Base-by-base conservation (phyloP, 2,113 vertebrate species). In the Pyxicephalus adspersus region DNA sequence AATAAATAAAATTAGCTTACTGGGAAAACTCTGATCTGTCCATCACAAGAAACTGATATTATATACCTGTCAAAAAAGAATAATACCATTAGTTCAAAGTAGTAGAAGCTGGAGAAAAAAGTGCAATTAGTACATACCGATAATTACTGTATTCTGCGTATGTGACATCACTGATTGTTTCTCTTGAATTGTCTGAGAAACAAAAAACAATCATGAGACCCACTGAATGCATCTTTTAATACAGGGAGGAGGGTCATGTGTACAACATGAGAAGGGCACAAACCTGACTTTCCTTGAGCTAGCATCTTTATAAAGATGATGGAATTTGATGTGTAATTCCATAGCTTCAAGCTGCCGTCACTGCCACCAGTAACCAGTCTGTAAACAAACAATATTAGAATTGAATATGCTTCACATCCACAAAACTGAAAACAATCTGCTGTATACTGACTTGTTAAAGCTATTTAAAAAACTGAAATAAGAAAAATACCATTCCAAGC, bases 261-360 rank as follows among this genome's bases (percentile, higher is more conserved):
- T 3, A 63, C 8, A 63, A 15, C 25, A 16, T 2, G 15, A 34
- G 16, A 16, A 31, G 1, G 16, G 23, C n/a, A 64, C 70, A 16
- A 52, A 81, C 79, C 79, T 74, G 70, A 9, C 8, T 34, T 75
- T 63, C 65, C 78, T 68, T 80, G 65, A 58, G 22, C 83, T 51
- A 87, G 52, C 15, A 68, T 82, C 8, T 70, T 61, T 3, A 83
- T 34, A 29, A 45, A 85, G 25, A 19, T 31, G 3, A 83, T 64
- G 57, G 50, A 77, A 23, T 70, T 54, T 74, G 68, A 45, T 8
- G 1, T 74, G 75, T 58, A 84, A 58, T 86, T 55, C 86, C 86
- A 87, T 50, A 80, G 80, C 77, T 84, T 86, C 76, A 87, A 5
- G 60, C 72, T 85, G 31, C 85, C 86, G 77, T 87, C 84, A 77